phyloP scores from a whole-genome alignment of 2,797 vertebrate species.

The Craterocephalus amniculus region DNA sequence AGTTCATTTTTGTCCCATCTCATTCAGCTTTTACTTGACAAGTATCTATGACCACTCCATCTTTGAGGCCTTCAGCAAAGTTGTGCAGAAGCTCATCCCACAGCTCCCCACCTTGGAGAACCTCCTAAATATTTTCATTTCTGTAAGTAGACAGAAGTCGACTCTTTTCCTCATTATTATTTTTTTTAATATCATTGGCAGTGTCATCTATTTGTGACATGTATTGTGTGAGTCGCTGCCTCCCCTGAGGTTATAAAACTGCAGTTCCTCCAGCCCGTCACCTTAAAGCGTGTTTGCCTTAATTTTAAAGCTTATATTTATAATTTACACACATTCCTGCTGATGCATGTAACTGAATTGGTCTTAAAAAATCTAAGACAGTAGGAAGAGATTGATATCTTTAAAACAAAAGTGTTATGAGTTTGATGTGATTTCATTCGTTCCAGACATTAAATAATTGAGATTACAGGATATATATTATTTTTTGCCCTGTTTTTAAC shows the following conservation, averaged over 20 bases:
- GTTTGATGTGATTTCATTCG: no score
- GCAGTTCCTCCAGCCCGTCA: constrained; percentile 24
- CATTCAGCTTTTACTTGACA: constrained; percentile 96
- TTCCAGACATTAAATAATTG: no score
- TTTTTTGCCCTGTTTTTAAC: not conserved
- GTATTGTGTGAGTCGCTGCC: constrained; percentile 36
- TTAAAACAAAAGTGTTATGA: no score
- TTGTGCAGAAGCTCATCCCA: constrained; percentile 99
- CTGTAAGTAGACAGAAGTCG: constrained; percentile 80
- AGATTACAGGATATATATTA: not conserved
- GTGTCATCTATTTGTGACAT: constrained; percentile 22
- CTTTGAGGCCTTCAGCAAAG: constrained; percentile 99
- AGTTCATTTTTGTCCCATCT: constrained; percentile 34
- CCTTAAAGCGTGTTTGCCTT: not conserved
- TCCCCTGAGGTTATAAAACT: constrained; percentile 1
- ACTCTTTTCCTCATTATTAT: constrained; percentile 45
- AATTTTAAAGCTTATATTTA: not conserved
- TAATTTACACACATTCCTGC: not conserved
- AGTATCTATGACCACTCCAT: constrained; percentile 99
- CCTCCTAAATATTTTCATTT: constrained; percentile 99
- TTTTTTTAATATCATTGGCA: constrained; percentile 4
- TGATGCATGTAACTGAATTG: not conserved
- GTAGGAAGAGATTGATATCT: not conserved
- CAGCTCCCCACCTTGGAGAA: constrained; percentile 98
- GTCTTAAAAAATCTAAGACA: not conserved